phyloP scores from a whole-genome alignment of 92 coral and sea anemone species.

The Montipora capitata region DNA sequence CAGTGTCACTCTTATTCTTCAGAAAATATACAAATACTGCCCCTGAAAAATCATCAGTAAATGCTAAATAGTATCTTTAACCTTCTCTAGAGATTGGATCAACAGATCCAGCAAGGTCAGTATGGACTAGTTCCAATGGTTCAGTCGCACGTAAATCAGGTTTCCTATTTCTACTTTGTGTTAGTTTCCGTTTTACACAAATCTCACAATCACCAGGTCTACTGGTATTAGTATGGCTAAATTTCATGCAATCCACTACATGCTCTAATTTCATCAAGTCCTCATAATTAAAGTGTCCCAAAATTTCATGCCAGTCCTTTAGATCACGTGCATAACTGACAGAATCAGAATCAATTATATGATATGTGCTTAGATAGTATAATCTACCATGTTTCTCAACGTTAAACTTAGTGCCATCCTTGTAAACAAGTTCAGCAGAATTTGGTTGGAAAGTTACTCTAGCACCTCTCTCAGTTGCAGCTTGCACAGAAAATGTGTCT shows the following conservation, averaged over 20 bases:
- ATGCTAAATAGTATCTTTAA: too few relatives aligned
- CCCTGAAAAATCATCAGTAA: background rate
- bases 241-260: background rate
- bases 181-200: too few relatives aligned
- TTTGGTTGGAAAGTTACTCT: conserved; percentile 42
- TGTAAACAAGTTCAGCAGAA: conserved; percentile 52
- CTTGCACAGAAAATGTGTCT: conserved; percentile 64
- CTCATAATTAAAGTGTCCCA: too few relatives aligned
- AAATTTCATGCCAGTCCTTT: too few relatives aligned
- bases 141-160: too few relatives aligned
- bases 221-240: background rate
- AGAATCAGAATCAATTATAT: too few relatives aligned
- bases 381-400: conserved; percentile 53
- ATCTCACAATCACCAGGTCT: background rate
- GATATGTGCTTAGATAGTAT: conserved; percentile 17
- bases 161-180: too few relatives aligned
- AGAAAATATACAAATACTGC: background rate
- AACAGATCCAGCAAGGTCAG: too few relatives aligned
- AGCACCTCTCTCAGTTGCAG: conserved; percentile 56
- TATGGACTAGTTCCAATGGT: too few relatives aligned
- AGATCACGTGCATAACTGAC: too few relatives aligned
- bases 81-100: too few relatives aligned
- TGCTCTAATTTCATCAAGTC: background rate
- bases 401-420: conserved; percentile 60
- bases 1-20: background rate